A percentile compares a stretch with the other conserved stretches of the same genome.
Evolutionary conservation across 2,113 vertebrate genomes (phyloP).

Genomic region (Eurypyga helias): DNA sequence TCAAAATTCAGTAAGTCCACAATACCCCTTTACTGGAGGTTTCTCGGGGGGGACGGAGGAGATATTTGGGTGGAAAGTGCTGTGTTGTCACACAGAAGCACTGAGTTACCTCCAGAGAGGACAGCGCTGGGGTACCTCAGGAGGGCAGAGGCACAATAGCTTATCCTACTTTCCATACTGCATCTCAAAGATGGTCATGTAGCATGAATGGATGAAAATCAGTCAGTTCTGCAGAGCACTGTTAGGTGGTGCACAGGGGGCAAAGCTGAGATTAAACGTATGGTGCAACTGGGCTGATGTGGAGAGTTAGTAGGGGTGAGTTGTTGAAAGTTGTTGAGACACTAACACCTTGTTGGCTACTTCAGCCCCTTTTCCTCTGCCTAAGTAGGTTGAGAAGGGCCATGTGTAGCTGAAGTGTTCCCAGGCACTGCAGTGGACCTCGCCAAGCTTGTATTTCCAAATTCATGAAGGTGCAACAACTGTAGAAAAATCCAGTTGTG

Average conservation of each 20-base stretch:
- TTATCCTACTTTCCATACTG: no score
- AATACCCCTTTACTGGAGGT: background rate
- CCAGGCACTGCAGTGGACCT: background rate
- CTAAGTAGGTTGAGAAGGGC: background rate
- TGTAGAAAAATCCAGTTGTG: background rate
- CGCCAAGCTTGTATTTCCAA: background rate
- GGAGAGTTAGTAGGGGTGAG: background rate
- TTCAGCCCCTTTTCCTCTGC: background rate
- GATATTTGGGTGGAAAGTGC: background rate
- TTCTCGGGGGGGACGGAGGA: background rate
- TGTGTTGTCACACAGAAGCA: background rate
- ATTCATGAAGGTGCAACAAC: background rate
- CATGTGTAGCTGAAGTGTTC: background rate
- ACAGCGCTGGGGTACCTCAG: rapidly evolving
- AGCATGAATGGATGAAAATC: background rate
- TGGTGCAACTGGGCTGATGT: background rate
- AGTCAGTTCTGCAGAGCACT: background rate
- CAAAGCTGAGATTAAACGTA: background rate
- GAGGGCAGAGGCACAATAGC: background rate
- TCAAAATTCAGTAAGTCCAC: background rate
- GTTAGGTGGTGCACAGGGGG: background rate
- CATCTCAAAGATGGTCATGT: background rate
- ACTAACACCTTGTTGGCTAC: background rate
- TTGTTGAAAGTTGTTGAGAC: background rate
- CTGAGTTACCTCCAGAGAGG: rapidly evolving